phyloP scores from a whole-genome alignment of 2,888 invertebrate genomes.

The Drosophila hamatofila region DNA sequence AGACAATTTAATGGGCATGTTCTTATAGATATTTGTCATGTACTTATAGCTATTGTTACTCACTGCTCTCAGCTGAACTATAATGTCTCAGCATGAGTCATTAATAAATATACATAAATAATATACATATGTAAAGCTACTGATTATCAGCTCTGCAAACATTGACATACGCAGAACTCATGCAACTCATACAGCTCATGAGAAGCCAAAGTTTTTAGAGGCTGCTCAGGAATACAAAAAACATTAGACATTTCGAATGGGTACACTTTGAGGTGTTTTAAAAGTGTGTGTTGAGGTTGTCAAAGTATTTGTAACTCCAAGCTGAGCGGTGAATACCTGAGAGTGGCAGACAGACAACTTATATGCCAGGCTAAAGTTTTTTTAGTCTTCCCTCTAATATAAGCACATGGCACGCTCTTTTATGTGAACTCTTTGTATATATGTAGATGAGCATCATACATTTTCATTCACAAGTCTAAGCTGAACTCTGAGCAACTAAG shows the following conservation, averaged over 20 bases:
- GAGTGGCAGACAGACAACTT: not conserved
- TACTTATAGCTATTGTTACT: too few relatives aligned
- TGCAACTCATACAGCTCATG: not conserved
- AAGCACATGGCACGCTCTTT: not conserved
- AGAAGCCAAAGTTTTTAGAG: not conserved
- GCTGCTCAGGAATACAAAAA: not conserved
- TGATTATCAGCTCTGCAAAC: not conserved
- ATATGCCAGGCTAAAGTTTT: not conserved
- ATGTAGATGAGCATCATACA: not conserved
- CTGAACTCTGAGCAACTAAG: slow-evolving; percentile 26
- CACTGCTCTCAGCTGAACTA: not conserved
- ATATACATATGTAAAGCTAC: not conserved
- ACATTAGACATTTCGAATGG: not conserved
- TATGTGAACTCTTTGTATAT: not conserved
- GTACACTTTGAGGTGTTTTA: too few relatives aligned
- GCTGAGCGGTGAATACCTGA: not conserved
- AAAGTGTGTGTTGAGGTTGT: too few relatives aligned
- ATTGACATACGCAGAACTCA: too few relatives aligned
- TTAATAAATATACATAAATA: too few relatives aligned
- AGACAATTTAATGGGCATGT: not conserved
- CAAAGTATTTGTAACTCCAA: too few relatives aligned
- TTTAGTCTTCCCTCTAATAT: not conserved
- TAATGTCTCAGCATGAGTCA: too few relatives aligned
- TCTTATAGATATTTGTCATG: not conserved
- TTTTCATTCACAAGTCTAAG: slow-evolving; percentile 4